Evolutionary conservation across 2,797 vertebrate species (phyloP).

Genomic region (Ataeniobius toweri): DNA sequence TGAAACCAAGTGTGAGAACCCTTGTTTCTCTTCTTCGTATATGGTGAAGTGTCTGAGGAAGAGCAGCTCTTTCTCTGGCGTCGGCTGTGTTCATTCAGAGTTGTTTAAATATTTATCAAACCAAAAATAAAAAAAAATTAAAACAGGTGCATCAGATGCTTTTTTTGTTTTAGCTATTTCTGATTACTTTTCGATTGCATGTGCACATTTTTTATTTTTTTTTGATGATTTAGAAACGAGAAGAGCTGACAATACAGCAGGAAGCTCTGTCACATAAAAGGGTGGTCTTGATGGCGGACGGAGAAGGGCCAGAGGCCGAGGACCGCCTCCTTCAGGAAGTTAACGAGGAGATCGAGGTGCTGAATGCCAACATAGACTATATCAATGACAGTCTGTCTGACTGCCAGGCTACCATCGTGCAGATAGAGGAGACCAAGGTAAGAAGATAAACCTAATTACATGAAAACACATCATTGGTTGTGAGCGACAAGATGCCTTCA

Average conservation of each 20-base stretch:
- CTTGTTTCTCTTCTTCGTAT: background rate
- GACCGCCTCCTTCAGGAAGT: constrained; percentile 91
- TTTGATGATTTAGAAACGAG: constrained; percentile 87
- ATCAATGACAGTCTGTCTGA: constrained; percentile 96
- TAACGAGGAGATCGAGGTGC: constrained; percentile 92
- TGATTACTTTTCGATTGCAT: background rate
- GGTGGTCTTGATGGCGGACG: constrained; percentile 82
- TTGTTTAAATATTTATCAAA: background rate
- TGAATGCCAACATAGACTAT: constrained; percentile 97
- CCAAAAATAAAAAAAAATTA: background rate
- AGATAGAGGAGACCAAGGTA: constrained; percentile 98
- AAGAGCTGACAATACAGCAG: constrained; percentile 92
- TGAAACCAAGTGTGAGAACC: constrained; percentile 19
- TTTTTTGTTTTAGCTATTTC: background rate
- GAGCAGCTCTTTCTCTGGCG: background rate
- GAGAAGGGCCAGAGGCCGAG: constrained; percentile 83
- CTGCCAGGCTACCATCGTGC: constrained; percentile 97
- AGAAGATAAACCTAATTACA: background rate
- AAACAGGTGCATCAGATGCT: background rate
- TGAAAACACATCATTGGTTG: background rate
- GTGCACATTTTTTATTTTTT: background rate
- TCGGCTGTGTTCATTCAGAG: background rate
- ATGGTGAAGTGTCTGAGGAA: background rate
- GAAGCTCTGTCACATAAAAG: constrained; percentile 87
- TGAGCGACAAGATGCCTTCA: background rate